Base-by-base conservation (phyloP, 2,797 vertebrate species). In the Microhierax caerulescens region DNA sequence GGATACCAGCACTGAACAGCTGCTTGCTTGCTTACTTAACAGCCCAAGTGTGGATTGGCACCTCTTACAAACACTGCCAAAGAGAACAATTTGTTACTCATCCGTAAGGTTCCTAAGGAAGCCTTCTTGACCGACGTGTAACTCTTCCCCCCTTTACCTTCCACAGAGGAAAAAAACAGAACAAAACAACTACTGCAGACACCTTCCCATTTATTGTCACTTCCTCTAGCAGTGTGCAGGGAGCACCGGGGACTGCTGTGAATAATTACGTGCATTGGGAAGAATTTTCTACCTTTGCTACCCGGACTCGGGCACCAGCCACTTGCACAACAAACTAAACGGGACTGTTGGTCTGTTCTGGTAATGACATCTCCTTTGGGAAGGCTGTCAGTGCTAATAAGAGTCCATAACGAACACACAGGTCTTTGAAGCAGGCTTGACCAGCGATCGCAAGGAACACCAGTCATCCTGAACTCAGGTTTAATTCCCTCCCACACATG, bases 401-500 rank as follows among this genome's bases (percentile, higher is more conserved):
- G 51, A 59, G 69, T 9, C 61, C 70, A 10, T 7, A 68, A 54
- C 3, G 36, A 77, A 19, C 63, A 48, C 0, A 0, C 3, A 67
- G 30, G 8, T 43, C 69, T 88, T n/a, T 23, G 45, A 39, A 68
- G 39, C 32, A 36, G 47, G 41, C 80, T 54, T 82, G 85, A 72
- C 48, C 74, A 27, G 77, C 1, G 59, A 90, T 79, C 7, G 7
- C 39, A 60, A 91, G 73, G 41, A 90, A 73, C 8, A 36, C 21
- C 88, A 91, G 56, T 39, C 74, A 60, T 34, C 67, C 63, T 4
- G 7, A 51, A 76, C 51, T 81, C 91, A 53, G 75, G 39, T 82
- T 73, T 39, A 53, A 43, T 48, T 91, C 73, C 60, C 82, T 94
- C 95, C 93, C 90, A 91, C 88, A 45, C 41, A 22, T 9, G 41